Percentiles rank a stretch among this genome's conserved stretches.
phyloP scores from a whole-genome alignment of 2,888 invertebrate species.

The Steinernema carpocapsae region DNA sequence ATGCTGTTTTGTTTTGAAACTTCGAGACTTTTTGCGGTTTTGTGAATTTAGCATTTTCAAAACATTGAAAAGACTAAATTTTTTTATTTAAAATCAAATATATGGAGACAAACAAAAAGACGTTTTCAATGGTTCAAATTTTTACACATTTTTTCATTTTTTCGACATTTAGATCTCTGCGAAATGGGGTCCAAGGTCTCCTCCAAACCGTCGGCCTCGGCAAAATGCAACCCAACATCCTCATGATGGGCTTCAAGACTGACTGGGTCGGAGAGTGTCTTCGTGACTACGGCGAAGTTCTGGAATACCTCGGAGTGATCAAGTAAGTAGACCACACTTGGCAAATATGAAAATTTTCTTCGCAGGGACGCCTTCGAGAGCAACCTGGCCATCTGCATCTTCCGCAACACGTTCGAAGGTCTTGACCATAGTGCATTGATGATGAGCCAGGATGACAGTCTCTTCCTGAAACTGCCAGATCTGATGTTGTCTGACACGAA shows the following conservation, averaged over 20 bases:
- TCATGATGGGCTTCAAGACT: slow-evolving; percentile 49
- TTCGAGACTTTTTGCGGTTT: too few relatives aligned
- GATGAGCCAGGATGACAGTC: slow-evolving; percentile 42
- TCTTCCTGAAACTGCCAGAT: slow-evolving; percentile 50
- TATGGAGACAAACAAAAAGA: too few relatives aligned
- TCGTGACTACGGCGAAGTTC: slow-evolving; percentile 66
- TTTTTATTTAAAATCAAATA: too few relatives aligned
- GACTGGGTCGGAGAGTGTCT: slow-evolving; percentile 41
- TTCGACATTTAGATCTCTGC: slow-evolving; percentile 41
- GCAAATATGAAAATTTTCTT: slow-evolving; percentile 28
- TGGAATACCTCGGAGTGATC: slow-evolving; percentile 90
- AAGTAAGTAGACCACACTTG: slow-evolving; percentile 77
- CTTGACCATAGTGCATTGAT: slow-evolving; percentile 75
- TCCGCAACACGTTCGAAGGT: slow-evolving; percentile 82
- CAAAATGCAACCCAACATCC: slow-evolving; percentile 56
- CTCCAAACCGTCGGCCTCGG: slow-evolving; percentile 54
- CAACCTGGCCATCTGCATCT: slow-evolving; percentile 86
- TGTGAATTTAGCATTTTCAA: too few relatives aligned
- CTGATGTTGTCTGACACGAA: slow-evolving; percentile 43
- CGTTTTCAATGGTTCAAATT: too few relatives aligned
- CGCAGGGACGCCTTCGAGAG: slow-evolving; percentile 87
- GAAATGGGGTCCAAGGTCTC: slow-evolving; percentile 51
- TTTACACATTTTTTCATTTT: too few relatives aligned
- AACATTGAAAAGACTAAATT: too few relatives aligned
- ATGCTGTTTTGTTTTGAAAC: too few relatives aligned